Evolutionary conservation across 2,888 invertebrate species (phyloP).

Genomic region (Tipula helvola): DNA sequence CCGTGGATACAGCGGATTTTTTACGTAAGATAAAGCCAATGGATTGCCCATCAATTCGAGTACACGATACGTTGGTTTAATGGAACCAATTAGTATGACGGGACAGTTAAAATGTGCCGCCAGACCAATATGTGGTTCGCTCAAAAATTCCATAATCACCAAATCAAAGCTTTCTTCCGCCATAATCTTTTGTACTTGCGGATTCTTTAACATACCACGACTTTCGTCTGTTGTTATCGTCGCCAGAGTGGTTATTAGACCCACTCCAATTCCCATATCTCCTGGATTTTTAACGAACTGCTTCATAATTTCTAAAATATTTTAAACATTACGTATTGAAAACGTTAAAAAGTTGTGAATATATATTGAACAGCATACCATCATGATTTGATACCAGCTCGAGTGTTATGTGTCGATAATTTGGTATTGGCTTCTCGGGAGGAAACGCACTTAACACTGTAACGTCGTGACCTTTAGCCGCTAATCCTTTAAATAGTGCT

Average conservation of each 20-base stretch:
- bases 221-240: neutral
- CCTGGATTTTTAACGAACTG: neutral
- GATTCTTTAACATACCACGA: neutral
- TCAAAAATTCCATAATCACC: neutral
- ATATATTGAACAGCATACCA: neutral
- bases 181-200: neutral
- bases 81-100: neutral
- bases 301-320: too few relatives aligned
- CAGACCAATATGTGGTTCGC: neutral
- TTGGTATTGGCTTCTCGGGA: neutral
- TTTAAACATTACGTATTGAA: too few relatives aligned
- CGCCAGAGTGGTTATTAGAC: neutral
- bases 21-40: neutral
- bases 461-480: neutral
- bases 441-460: neutral
- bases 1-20: neutral
- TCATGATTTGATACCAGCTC: neutral
- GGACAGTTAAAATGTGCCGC: slow-evolving; percentile 4
- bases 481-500: neutral
- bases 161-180: neutral
- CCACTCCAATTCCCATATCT: neutral
- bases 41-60: neutral
- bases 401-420: neutral
- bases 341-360: neutral
- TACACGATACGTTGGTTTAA: neutral